Base-by-base conservation (phyloP, 2,797 vertebrate genomes). In the Falco peregrinus region DNA sequence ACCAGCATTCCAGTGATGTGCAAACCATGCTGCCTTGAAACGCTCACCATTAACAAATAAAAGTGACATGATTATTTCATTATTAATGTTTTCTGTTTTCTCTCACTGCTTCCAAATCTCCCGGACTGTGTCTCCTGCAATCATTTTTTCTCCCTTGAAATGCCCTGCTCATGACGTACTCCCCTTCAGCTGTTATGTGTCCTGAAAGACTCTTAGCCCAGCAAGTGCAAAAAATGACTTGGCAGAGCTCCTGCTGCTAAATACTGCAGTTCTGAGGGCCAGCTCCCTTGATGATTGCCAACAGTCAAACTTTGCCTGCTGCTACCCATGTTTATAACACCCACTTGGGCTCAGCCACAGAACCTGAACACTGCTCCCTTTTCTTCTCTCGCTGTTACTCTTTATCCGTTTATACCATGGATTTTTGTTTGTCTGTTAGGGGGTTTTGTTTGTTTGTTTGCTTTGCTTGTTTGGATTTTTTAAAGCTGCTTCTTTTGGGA, bases 141-240 rank as follows among this genome's bases (percentile, higher is more conserved):
- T 8, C 60, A 73, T 9, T 9, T 8, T 24, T 54, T 65, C 47
- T 79, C 45, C 15, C 31, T 33, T 41, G 31, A 69, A 37, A 51
- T 31, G 9, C 14, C 7, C 7, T 45, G 15, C 12, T 67, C 13
- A 3, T 31, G 11, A 17, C 0, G 1, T 18, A 6, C 10, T 83
- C 5, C 13, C 26, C 26, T 71, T 33, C 3, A 5, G 25, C 22
- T 53, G 47, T 37, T 47, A n/a, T 1, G 15, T 43, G 21, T 14
- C 16, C 43, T 45, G 25, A 47, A 59, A 57, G 24, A 20, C 11
- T 29, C 39, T 48, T 11, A 71, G 33, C 10, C 37, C 22, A 86
- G 19, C 33, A 76, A 78, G 22, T 2, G 45, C 10, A 10, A 60
- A 53, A 69, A 59, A 70, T 2, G 4, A 33, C 10, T 11, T 39